Evolutionary conservation across 2,797 vertebrate species (phyloP).

Genomic region (Sphenopsis melanotis): DNA sequence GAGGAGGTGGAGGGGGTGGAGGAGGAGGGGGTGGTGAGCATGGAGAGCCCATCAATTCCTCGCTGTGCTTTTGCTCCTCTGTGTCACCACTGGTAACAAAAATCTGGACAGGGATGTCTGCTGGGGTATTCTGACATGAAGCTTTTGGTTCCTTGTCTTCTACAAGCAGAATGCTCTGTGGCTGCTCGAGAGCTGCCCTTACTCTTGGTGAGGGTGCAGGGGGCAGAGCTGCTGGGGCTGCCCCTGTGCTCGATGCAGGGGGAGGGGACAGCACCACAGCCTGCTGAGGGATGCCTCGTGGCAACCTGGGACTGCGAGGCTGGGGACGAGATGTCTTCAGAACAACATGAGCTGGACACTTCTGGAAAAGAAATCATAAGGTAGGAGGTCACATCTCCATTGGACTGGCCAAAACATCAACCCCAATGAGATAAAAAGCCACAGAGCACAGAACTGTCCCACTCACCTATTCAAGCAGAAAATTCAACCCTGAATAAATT

Average conservation of each 20-base stretch:
- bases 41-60: not conserved
- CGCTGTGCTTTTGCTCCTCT: not conserved
- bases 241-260: constrained; percentile 54
- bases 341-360: constrained; percentile 76
- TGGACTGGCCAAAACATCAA: not conserved
- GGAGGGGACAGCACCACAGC: constrained; percentile 15
- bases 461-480: not conserved
- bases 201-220: constrained; percentile 35
- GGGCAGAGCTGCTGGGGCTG: not conserved
- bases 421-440: not conserved
- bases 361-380: constrained; percentile 71
- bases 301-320: constrained; percentile 12
- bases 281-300: not conserved
- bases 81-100: constrained; percentile 32
- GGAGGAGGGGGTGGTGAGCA: not conserved
- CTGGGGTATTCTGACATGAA: not conserved
- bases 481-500: not conserved
- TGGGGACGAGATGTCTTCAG: constrained; percentile 74
- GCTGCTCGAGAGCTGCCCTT: constrained; percentile 31
- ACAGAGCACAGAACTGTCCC: not conserved
- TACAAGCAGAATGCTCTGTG: not conserved
- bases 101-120: constrained; percentile 76
- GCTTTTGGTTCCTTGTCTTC: not conserved
- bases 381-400: not conserved
- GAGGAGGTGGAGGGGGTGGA: not conserved